Evolutionary conservation across 2,113 vertebrate genomes (phyloP), one percentile per base, ranked within the genome.

Genomic region (Prionailurus viverrinus): DNA sequence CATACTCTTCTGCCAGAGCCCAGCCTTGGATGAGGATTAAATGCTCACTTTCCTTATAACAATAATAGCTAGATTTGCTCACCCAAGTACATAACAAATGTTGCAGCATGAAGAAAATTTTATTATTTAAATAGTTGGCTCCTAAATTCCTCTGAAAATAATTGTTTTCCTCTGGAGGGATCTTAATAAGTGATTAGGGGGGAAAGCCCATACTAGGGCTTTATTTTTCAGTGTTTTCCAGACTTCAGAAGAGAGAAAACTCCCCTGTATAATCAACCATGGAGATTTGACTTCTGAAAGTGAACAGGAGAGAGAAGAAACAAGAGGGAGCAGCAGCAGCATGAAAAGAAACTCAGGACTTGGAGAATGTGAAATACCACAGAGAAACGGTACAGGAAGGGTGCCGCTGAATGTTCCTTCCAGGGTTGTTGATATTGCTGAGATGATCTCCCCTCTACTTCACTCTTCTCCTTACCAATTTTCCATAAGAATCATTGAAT

Each of bases 131-230:
- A 85, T 12, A 68, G 61, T 51, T 55, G 39, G 10, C 18, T 95
- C 12, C 63, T 81, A 33, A 90, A 83, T 86, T 97, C 21, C 51
- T 95, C 7, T 83, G 91, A 51, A 65, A 96, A 94, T 25, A 68
- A 65, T 18, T 74, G n/a, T 41, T 31, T 83, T 92, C 55, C 73
- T 96, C 61, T 82, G 69, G 33, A 66, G 5, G n/a, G 84, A 94
- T 55, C 51, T 95, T 85, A 61, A 51, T 89, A 66, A 69, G 9
- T 25, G 45, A 68, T 31, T 76, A 36, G 45, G 3, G 29, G 10
- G 0, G 0, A 39, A 65, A 84, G 33, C 23, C 55, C 23, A 13
- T 69, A 33, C 16, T 29, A 53, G 23, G 14, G 21, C n/a, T 83
- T 33, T 78, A 21, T 55, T 78, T 92, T 74, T 78, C 3, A 65